Evolutionary conservation across 2,888 invertebrate species (phyloP).

Genomic region (Synanthedon vespiformis): DNA sequence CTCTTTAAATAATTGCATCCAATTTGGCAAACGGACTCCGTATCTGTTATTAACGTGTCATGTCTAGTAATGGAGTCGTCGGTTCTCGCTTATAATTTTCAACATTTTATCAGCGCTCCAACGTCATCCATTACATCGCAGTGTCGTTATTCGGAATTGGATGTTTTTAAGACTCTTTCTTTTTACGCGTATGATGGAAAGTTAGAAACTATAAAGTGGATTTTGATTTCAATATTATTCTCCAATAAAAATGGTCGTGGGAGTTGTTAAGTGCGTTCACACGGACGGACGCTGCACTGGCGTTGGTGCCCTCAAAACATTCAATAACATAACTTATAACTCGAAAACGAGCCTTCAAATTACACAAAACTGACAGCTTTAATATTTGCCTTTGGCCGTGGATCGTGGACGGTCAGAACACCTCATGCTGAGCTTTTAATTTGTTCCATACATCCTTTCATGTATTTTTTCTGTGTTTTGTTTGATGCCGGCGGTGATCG

Average conservation of each 20-base stretch:
- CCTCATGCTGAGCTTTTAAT: conserved; percentile 69
- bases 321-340: conserved; percentile 65
- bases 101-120: conserved; percentile 26
- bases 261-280: conserved; percentile 30
- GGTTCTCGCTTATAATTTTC: conserved; percentile 23
- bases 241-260: conserved; percentile 21
- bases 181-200: conserved; percentile 14
- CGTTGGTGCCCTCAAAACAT: conserved; percentile 44
- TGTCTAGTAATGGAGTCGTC: conserved; percentile 40
- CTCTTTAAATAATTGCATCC: conserved; percentile 33
- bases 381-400: conserved; percentile 56
- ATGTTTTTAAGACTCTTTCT: too few relatives aligned
- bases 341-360: conserved; percentile 61
- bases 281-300: conserved; percentile 17
- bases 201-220: conserved; percentile 31
- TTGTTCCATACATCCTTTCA: conserved; percentile 66
- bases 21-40: conserved; percentile 38
- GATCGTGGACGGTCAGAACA: conserved; percentile 32
- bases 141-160: too few relatives aligned
- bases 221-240: conserved; percentile 38
- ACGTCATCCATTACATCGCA: not conserved
- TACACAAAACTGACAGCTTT: conserved; percentile 66
- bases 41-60: conserved; percentile 31
- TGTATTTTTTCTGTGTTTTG: conserved; percentile 61
- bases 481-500: conserved; percentile 58